Percentiles rank a stretch among this genome's conserved stretches.
Evolutionary conservation across 2,888 invertebrate species (phyloP).

Genomic region (Trachelus iudaicus): DNA sequence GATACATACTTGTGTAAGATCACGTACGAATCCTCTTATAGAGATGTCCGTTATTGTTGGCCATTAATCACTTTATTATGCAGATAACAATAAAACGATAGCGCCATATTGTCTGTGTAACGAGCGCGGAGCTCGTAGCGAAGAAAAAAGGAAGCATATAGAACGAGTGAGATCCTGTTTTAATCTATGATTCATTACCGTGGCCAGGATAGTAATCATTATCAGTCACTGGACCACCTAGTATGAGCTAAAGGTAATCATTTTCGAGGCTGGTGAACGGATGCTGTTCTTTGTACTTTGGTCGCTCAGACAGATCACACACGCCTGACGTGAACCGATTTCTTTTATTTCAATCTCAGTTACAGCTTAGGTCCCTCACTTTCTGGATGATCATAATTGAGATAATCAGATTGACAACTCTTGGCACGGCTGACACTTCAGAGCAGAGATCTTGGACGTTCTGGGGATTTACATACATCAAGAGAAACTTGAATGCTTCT

Average conservation of each 20-base stretch:
- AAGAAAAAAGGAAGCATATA: not conserved
- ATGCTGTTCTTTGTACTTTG: not conserved
- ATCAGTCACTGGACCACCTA: not conserved
- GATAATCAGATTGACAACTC: not conserved
- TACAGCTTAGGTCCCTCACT: not conserved
- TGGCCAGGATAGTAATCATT: not conserved
- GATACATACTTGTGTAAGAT: not conserved
- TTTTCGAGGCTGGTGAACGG: conserved; percentile 3
- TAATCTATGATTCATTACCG: not conserved
- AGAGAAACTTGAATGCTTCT: not conserved
- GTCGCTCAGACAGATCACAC: not conserved
- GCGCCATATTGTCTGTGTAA: not conserved
- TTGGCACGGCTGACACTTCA: not conserved
- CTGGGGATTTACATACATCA: not conserved
- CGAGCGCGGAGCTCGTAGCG: not conserved
- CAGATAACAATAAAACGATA: not conserved
- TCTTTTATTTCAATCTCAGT: not conserved
- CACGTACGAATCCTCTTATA: not conserved
- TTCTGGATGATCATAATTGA: not conserved
- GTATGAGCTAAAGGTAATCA: not conserved
- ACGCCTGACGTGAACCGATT: not conserved
- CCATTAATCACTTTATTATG: not conserved
- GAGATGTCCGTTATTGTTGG: not conserved
- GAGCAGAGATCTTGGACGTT: not conserved
- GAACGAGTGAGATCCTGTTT: not conserved